These are phyloP conservation scores for Brachypteracias leptosomus DNA, from an alignment of 2,113 vertebrate genomes.

Conservation along the genomic window DNA sequence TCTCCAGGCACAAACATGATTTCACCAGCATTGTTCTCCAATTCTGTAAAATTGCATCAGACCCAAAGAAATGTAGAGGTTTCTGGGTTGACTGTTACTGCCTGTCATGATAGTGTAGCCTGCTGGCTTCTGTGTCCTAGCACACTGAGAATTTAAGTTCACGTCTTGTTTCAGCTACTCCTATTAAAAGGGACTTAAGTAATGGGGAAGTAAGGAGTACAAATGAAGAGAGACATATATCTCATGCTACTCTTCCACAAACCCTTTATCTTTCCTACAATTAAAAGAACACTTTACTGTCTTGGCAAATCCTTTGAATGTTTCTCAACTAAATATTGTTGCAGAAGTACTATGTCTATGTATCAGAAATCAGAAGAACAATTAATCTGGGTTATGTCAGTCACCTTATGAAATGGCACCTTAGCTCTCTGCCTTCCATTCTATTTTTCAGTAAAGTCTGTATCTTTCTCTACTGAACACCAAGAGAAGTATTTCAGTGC, in stretches of 20 bases:
- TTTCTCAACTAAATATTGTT: not conserved
- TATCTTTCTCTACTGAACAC: not conserved
- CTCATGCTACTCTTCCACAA: not conserved
- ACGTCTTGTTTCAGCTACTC: not conserved
- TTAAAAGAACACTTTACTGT: not conserved
- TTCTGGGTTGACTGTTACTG: not conserved
- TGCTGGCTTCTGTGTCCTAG: not conserved
- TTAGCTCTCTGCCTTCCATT: not conserved
- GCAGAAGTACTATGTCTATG: not conserved
- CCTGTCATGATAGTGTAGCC: not conserved
- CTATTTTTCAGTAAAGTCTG: not conserved
- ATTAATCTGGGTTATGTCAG: not conserved
- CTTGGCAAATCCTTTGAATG: not conserved
- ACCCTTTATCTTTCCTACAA: not conserved
- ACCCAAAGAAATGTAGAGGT: not conserved
- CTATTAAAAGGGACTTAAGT: not conserved
- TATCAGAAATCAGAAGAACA: not conserved
- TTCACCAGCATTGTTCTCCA: not conserved
- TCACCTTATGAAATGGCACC: not conserved
- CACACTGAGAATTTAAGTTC: not conserved
- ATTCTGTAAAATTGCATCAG: not conserved
- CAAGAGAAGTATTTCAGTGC: not conserved
- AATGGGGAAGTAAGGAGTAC: not conserved
- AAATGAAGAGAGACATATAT: not conserved
- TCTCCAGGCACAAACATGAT: not conserved